A percentile compares a stretch with the other conserved stretches of the same genome.
Conservation (phyloP, 2,888 invertebrate species). For the Tiliacea aurago region DNA sequence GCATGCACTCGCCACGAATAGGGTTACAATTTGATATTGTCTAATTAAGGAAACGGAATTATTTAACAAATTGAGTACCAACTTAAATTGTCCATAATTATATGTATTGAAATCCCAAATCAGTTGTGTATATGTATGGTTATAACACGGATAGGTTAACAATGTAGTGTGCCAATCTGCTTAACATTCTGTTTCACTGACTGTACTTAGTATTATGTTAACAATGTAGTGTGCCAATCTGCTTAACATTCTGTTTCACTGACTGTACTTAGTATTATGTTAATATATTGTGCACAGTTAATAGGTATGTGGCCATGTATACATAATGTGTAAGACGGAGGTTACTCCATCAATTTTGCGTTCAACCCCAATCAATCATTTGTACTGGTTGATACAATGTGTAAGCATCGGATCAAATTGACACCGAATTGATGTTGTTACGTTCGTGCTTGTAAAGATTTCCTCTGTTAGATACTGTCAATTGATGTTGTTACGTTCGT, state of each 20-base stretch:
- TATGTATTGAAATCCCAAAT: no score
- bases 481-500: not conserved
- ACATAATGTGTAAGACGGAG: no score
- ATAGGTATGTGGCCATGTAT: not conserved
- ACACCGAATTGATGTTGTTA: not conserved
- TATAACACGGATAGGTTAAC: not conserved
- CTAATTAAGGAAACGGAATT: not conserved
- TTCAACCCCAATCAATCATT: not conserved
- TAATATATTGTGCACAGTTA: not conserved
- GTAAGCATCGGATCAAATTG: not conserved
- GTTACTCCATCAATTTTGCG: not conserved
- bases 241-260: not conserved
- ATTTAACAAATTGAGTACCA: constrained; percentile 3
- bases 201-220: not conserved
- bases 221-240: not conserved
- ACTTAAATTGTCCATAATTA: not conserved
- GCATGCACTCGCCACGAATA: not conserved
- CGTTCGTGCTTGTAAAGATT: not conserved
- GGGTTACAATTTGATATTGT: no score
- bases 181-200: not conserved
- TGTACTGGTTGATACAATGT: not conserved
- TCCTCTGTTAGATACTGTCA: constrained; percentile 34
- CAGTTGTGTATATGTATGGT: no score
- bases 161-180: not conserved
- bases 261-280: not conserved